Evolutionary conservation across 2,888 invertebrate genomes (phyloP).

Genomic region (Lasioglossum vierecki): DNA sequence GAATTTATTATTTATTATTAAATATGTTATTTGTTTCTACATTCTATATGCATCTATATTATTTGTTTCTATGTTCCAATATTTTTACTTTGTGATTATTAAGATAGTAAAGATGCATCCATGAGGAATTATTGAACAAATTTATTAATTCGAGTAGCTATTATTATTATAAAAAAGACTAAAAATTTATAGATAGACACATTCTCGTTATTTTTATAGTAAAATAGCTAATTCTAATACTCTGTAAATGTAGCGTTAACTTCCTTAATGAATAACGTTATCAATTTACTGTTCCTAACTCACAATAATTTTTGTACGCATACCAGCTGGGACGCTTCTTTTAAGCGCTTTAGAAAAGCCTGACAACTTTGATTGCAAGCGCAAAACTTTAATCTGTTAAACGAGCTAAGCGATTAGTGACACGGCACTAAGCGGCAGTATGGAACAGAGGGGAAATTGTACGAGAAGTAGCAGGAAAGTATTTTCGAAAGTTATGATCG

Average conservation of each 20-base stretch:
- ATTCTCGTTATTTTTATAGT: background rate
- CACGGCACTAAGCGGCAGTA: background rate
- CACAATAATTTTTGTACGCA: background rate
- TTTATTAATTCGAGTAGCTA: too few species aligned
- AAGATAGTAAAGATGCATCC: too few species aligned
- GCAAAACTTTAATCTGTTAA: conserved; percentile 36
- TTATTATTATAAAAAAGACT: too few species aligned
- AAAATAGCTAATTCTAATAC: background rate
- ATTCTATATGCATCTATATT: too few species aligned
- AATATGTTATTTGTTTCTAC: background rate
- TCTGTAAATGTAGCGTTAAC: background rate
- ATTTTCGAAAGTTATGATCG: background rate
- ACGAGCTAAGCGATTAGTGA: conserved; percentile 27
- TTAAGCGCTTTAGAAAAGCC: background rate
- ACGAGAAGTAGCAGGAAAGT: background rate
- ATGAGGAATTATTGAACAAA: too few species aligned
- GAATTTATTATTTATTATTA: background rate
- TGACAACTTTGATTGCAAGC: conserved; percentile 34
- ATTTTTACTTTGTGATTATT: background rate
- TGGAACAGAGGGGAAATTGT: conserved; percentile 12
- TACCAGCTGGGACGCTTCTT: conserved; percentile 2
- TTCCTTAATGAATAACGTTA: background rate
- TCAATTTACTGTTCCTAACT: background rate
- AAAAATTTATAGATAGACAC: background rate
- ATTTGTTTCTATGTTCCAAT: background rate